Conservation (phyloP, 1,140 invertebrate species). For the Pantala flavescens region DNA sequence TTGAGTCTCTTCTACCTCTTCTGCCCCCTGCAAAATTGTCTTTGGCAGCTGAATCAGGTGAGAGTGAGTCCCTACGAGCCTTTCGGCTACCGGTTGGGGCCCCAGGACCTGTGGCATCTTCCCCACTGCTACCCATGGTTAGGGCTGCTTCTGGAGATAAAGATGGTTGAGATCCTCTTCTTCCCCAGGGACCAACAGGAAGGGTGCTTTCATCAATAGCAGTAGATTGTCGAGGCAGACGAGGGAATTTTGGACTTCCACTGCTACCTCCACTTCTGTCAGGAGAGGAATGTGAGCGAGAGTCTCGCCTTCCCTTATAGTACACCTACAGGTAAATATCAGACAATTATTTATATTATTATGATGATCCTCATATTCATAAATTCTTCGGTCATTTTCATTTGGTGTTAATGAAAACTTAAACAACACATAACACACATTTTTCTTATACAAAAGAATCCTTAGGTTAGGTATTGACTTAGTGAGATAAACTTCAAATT, state of each 20-base stretch:
- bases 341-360: neutral
- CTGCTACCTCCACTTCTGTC: slow-evolving; percentile 30
- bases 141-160: slow-evolving; percentile 59
- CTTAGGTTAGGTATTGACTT: no score
- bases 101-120: slow-evolving; percentile 34
- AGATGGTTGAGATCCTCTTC: slow-evolving; percentile 66
- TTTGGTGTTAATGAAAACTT: no score
- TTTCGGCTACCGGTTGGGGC: slow-evolving; percentile 44
- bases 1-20: slow-evolving; percentile 55
- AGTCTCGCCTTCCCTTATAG: slow-evolving; percentile 48
- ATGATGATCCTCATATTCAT: no score
- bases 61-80: slow-evolving; percentile 70
- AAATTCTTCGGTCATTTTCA: no score
- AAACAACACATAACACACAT: no score
- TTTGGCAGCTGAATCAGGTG: slow-evolving; percentile 65
- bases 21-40: slow-evolving; percentile 37
- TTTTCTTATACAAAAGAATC: no score
- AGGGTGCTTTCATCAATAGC: slow-evolving; percentile 73
- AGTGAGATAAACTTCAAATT: no score
- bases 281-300: slow-evolving; percentile 45
- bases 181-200: slow-evolving; percentile 49
- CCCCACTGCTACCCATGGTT: neutral
- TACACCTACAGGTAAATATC: slow-evolving; percentile 18
- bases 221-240: slow-evolving; percentile 72
- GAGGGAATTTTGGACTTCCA: slow-evolving; percentile 49